Base-by-base conservation (phyloP, 2,888 invertebrate genomes). In the Biston betularia region DNA sequence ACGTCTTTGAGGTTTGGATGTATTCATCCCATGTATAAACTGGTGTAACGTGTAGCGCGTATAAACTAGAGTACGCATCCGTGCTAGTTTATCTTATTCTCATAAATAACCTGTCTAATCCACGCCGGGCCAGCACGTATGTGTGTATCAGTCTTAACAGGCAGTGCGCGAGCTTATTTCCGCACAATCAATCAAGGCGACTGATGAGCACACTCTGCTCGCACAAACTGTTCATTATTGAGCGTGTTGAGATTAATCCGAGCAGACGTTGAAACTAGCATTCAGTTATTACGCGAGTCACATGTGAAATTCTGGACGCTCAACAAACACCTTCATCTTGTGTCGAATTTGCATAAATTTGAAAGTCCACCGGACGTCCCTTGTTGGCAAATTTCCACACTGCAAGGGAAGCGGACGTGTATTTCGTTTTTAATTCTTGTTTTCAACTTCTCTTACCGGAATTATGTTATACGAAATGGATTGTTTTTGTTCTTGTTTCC, bases 131-230 rank as follows among this genome's bases (percentile, higher is more conserved):
- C 70, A 66, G 61, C 64, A 61, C 66, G 65, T 77, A 67, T 65
- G 70, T 72, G 73, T 77, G 74, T 75, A 74, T 79, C 71, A 76
- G 75, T 71, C 71, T 78, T 79, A 74, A 78, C 79, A 71, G 76
- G 77, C 71, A 75, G 75, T 78, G 80, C 80, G 80, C 80, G 76
- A 86, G 85, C 83, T 91, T 90, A 89, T 86, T 89, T 89, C 89
- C 88, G 84, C 86, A 86, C 87, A 89, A 89, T 90, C 89, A 89
- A 89, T 90, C 90, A 89, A 87, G 85, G 83, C 84, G 81, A 79
- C 84, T 85, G 86, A 88, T 87, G 87, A 87, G 86, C 84, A 85
- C 81, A 83, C 79, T 79, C 81, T 79, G 83, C 79, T 85, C 81
- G 82, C 81, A 80, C 81, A 78, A 81, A 84, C 79, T 82, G 79